Conservation (phyloP, 2,888 invertebrate species). For the Nemotelus nigrinus region DNA sequence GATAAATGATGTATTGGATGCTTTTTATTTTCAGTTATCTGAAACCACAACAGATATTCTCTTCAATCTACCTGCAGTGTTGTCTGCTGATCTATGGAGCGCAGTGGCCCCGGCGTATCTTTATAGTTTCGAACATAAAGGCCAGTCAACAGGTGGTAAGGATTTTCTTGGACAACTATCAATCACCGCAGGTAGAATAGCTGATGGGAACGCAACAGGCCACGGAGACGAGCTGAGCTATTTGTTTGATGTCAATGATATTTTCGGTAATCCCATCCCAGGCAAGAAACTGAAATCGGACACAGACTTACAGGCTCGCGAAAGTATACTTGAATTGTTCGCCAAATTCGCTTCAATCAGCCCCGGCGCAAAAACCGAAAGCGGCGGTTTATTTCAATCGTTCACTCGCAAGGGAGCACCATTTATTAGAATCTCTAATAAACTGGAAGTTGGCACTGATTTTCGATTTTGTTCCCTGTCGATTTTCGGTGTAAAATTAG, state of each 20-base stretch:
- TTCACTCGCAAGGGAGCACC: constrained; percentile 65
- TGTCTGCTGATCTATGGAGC: constrained; percentile 78
- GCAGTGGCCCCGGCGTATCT: constrained; percentile 72
- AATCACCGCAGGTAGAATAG: constrained; percentile 65
- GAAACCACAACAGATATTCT: constrained; percentile 73
- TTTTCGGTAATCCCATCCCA: constrained; percentile 69
- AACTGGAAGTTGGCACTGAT: constrained; percentile 65
- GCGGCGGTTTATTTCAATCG: constrained; percentile 59
- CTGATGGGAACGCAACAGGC: constrained; percentile 63
- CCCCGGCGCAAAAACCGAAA: constrained; percentile 54
- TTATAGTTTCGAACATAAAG: constrained; percentile 79
- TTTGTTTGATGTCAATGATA: constrained; percentile 74
- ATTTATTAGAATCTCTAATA: constrained; percentile 68
- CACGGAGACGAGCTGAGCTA: constrained; percentile 81
- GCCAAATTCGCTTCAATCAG: constrained; percentile 70
- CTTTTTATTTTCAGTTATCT: constrained; percentile 54
- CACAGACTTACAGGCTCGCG: constrained; percentile 73
- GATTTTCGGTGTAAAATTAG: constrained; percentile 59
- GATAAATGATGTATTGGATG: background rate
- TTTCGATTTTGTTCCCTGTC: constrained; percentile 64
- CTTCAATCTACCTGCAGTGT: constrained; percentile 80
- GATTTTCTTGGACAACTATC: constrained; percentile 75
- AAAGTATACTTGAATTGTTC: constrained; percentile 73
- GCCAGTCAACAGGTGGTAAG: constrained; percentile 68
- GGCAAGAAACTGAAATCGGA: constrained; percentile 62